phyloP scores from a whole-genome alignment of 2,113 vertebrate species.

The Podarcis raffonei region DNA sequence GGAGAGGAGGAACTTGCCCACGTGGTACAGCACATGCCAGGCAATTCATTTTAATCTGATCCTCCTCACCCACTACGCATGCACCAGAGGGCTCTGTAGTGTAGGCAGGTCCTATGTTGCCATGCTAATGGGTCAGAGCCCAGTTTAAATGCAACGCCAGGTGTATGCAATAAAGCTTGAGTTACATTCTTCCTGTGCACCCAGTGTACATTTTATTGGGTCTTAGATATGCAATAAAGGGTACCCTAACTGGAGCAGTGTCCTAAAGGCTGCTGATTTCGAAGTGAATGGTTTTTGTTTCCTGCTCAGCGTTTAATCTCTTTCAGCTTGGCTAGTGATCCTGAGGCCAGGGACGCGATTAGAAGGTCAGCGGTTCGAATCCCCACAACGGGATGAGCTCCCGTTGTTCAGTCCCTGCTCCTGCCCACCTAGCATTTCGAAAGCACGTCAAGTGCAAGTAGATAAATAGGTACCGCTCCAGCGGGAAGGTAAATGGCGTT shows the following conservation, averaged over 20 bases:
- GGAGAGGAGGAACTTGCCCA: neutral
- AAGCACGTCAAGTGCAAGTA: no score
- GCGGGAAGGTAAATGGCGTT: no score
- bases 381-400: no score
- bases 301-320: neutral
- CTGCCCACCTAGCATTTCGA: no score
- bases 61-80: neutral
- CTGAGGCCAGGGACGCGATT: neutral
- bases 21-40: neutral
- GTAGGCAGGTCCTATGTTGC: neutral
- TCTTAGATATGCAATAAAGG: neutral
- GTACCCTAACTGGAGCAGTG: neutral
- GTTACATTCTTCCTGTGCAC: neutral
- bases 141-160: neutral
- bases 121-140: neutral
- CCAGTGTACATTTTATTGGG: neutral
- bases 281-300: neutral
- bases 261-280: neutral
- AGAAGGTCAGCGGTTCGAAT: no score
- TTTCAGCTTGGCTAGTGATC: neutral
- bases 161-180: neutral
- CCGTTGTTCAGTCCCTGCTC: no score
- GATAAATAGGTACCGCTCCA: no score
- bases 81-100: neutral
- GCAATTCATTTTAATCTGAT: neutral